Percentiles rank a stretch among this genome's conserved stretches.
These are phyloP conservation scores for Trogon surrucura DNA, from an alignment of 2,113 vertebrate genomes.

Conservation along the genomic window DNA sequence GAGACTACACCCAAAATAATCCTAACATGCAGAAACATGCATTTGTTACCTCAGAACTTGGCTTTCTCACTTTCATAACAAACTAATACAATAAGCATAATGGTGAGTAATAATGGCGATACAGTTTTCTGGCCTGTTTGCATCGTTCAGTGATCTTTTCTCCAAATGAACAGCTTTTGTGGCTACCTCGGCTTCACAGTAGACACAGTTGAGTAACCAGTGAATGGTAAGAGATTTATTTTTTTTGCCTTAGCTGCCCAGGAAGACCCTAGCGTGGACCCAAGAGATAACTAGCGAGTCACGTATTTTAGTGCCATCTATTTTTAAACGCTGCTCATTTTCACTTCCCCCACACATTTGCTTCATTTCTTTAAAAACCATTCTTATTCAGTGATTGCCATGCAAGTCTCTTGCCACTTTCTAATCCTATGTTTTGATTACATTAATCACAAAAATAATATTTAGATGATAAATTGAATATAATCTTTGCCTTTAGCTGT, in stretches of 20 bases:
- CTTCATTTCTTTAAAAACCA: not conserved
- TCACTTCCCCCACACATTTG: not conserved
- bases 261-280: not conserved
- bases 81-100: not conserved
- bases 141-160: not conserved
- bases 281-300: not conserved
- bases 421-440: not conserved
- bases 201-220: not conserved
- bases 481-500: not conserved
- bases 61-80: not conserved
- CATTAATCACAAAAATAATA: not conserved
- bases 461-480: not conserved
- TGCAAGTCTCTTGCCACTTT: not conserved
- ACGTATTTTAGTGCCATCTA: conserved; percentile 18
- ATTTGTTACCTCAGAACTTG: not conserved
- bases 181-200: not conserved
- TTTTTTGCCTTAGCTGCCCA: not conserved
- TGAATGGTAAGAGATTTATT: not conserved
- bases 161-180: not conserved
- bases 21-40: not conserved
- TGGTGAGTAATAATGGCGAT: not conserved
- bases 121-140: not conserved
- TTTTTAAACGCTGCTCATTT: not conserved
- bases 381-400: not conserved
- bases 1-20: not conserved